phyloP scores from a whole-genome alignment of 2,888 invertebrate genomes.

The Hypomecis punctinalis region DNA sequence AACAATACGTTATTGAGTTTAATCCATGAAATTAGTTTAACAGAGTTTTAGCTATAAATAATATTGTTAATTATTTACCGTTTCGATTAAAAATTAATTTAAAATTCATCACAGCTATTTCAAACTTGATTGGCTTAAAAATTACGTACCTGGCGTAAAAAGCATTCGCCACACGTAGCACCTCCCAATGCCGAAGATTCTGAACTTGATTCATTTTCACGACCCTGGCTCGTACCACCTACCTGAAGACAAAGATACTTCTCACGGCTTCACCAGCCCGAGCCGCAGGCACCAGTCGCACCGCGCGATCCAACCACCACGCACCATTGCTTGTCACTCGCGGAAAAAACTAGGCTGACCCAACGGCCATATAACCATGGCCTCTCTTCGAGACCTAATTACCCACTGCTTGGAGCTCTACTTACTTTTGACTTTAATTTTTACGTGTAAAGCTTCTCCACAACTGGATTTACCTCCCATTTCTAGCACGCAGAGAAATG shows the following conservation, averaged over 20 bases:
- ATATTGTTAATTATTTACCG: no score
- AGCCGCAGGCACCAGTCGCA: slow-evolving; percentile 70
- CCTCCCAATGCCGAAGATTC: slow-evolving; percentile 18
- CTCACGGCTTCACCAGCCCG: slow-evolving; percentile 74
- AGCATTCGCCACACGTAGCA: slow-evolving; percentile 1
- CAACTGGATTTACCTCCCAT: slow-evolving; percentile 86
- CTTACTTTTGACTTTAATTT: slow-evolving; percentile 55
- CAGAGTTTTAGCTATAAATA: no score
- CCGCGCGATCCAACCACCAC: slow-evolving; percentile 74
- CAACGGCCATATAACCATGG: slow-evolving; percentile 64
- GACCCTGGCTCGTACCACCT: slow-evolving; percentile 44
- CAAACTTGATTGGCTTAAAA: not conserved
- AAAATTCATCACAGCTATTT: no score
- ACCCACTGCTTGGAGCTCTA: slow-evolving; percentile 44
- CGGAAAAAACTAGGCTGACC: slow-evolving; percentile 22
- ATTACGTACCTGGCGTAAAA: slow-evolving; percentile 16
- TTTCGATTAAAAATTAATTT: no score
- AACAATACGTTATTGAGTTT: no score
- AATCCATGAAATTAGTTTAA: no score
- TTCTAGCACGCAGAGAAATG: slow-evolving; percentile 64
- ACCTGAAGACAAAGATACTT: slow-evolving; percentile 66
- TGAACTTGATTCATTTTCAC: slow-evolving; percentile 41
- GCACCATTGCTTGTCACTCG: slow-evolving; percentile 53
- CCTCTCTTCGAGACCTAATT: slow-evolving; percentile 47
- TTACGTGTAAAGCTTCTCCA: slow-evolving; percentile 57